These are phyloP conservation scores for Anguilla rostrata DNA, from an alignment of 2,113 vertebrate species.

Conservation along the genomic window DNA sequence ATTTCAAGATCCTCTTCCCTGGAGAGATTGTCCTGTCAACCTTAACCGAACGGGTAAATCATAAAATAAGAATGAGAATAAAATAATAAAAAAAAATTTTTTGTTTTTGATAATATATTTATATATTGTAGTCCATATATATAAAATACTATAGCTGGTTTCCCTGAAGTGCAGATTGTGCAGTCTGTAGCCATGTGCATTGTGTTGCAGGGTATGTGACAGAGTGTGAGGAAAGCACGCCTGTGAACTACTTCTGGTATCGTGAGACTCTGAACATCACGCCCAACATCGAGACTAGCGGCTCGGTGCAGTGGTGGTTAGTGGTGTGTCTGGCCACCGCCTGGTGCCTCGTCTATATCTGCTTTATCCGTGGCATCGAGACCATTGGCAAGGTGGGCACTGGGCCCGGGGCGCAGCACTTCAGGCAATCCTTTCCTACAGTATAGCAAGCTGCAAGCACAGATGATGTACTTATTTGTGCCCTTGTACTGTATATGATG, in stretches of 20 bases:
- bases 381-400: slow-evolving; percentile 75
- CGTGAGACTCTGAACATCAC: slow-evolving; percentile 76
- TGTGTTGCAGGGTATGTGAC: slow-evolving; percentile 56
- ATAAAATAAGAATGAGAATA: neutral
- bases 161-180: neutral
- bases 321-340: slow-evolving; percentile 63
- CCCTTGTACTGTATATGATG: too few relatives aligned
- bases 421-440: neutral
- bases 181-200: too few relatives aligned
- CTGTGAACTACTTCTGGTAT: slow-evolving; percentile 83
- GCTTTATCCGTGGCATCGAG: slow-evolving; percentile 76
- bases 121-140: too few relatives aligned
- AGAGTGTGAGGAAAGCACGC: slow-evolving; percentile 68
- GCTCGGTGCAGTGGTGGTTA: slow-evolving; percentile 71
- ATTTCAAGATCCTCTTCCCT: slow-evolving; percentile 83
- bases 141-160: neutral
- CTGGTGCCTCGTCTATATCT: slow-evolving; percentile 75
- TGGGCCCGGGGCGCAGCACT: neutral
- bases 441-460: neutral
- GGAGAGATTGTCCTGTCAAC: slow-evolving; percentile 75
- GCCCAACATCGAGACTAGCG: slow-evolving; percentile 49
- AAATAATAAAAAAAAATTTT: neutral
- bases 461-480: too few relatives aligned
- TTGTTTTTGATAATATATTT: neutral
- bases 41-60: slow-evolving; percentile 76